Evolutionary conservation across 2,113 vertebrate genomes (phyloP).

Genomic region (Bombycilla garrulus): DNA sequence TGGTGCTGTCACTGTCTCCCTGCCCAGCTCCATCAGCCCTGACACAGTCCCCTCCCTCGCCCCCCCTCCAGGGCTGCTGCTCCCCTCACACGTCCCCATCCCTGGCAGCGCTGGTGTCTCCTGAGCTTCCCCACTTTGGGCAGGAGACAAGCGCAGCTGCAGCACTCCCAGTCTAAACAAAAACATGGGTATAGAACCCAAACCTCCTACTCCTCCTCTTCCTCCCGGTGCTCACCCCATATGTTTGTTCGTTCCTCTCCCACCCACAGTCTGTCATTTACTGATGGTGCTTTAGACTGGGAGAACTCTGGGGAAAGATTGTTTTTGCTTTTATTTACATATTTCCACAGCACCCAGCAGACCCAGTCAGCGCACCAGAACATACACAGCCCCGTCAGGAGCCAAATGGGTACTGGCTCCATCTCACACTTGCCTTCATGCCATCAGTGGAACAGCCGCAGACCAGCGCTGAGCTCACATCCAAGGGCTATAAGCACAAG

Average conservation of each 20-base stretch:
- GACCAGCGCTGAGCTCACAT: accelerated
- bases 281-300: accelerated
- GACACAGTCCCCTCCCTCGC: background rate
- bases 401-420: accelerated
- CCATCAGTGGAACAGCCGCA: background rate
- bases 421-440: background rate
- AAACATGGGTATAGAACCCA: accelerated
- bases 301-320: background rate
- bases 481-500: accelerated
- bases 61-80: background rate
- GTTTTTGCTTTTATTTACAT: background rate
- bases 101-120: background rate
- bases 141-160: background rate
- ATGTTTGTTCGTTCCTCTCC: background rate
- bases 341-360: background rate
- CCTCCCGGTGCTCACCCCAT: background rate
- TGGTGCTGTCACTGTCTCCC: background rate
- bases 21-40: background rate
- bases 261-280: background rate
- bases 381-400: accelerated
- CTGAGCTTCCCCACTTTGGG: accelerated
- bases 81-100: no score
- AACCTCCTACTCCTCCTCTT: background rate
- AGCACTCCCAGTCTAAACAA: background rate
- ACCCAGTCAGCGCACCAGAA: accelerated